Evolutionary conservation across 2,888 invertebrate species (phyloP).

Genomic region (Polydrusus pterygomalis): DNA sequence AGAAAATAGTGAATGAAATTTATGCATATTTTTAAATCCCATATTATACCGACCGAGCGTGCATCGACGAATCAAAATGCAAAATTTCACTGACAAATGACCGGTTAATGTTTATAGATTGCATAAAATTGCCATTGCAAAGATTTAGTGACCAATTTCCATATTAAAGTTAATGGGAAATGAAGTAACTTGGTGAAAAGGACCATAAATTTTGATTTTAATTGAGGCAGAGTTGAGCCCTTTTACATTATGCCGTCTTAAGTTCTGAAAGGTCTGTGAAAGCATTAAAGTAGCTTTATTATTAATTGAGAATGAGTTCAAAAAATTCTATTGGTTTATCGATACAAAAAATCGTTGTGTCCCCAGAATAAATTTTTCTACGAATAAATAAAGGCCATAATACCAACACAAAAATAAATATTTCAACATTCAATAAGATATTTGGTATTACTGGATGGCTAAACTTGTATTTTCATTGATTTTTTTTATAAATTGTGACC

Average conservation of each 20-base stretch:
- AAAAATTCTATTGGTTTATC: no score
- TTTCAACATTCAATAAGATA: no score
- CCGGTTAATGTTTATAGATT: constrained; percentile 49
- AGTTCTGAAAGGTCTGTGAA: background rate
- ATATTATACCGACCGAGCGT: constrained; percentile 3
- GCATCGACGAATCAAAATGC: constrained; percentile 34
- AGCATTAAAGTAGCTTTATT: constrained; percentile 10
- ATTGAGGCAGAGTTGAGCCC: constrained; percentile 35
- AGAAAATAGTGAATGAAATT: no score
- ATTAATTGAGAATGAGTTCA: background rate
- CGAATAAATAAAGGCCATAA: no score
- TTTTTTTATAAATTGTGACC: no score
- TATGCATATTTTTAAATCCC: no score
- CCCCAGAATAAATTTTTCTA: no score
- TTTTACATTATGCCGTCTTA: constrained; percentile 12
- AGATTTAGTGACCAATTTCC: constrained; percentile 50
- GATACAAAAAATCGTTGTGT: no score
- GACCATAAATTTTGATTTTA: constrained; percentile 49
- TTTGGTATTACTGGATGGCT: no score
- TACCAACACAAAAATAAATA: no score
- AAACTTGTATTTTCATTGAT: no score
- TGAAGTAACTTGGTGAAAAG: constrained; percentile 44
- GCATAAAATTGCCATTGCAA: constrained; percentile 50
- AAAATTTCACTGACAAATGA: constrained; percentile 46
- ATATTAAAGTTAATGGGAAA: constrained; percentile 51